Evolutionary conservation across 2,797 vertebrate species (phyloP), one percentile per base, ranked within the genome.

Genomic region (Alosa sapidissima): DNA sequence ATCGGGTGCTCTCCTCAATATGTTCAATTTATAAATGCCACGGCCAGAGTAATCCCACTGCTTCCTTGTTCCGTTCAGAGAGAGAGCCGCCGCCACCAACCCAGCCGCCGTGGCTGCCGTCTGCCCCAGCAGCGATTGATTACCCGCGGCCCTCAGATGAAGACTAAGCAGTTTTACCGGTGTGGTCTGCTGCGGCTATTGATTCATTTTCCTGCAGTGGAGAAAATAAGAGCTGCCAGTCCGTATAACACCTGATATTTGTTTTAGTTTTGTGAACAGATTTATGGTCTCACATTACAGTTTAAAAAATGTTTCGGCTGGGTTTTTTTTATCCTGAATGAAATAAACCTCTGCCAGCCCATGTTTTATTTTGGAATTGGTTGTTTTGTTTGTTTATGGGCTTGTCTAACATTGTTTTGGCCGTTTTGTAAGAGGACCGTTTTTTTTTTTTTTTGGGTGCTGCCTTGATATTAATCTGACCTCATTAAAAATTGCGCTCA

Each of bases 21-120:
- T 89, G 86, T 89, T 93, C 93, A 92, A 94, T 95, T 94, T 93
- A 94, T 95, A 95, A 95, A 94, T 93, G 93, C 93, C 93, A 92
- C 85, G 51, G 89, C 89, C 89, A 88, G 86, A 93, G 94, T 93
- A 93, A 94, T 95, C 91, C 91, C 88, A 89, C 89, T 81, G 90
- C 94, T 72, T 93, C 91, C 91, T 92, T 88, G 91, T 90, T 93
- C 90, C 89, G 91, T 93, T 92, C 91, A 89, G 89, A 91, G 91
- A 89, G 81, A 84, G 89, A 89, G 11, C 62, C 7, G 28, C 62
- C 28, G 9, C 62, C 21, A 62, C 60, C 10, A 4, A 3, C 21
- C 2, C n/a, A 16, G 55, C 55, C 49, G 49, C 49, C 49, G 89
- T 90, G 89, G 85, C 91, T 89, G 87, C 83, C 28, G 33, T 28